These are phyloP conservation scores for Portunus trituberculatus DNA, from an alignment of 1,140 invertebrate genomes.

Conservation along the genomic window DNA sequence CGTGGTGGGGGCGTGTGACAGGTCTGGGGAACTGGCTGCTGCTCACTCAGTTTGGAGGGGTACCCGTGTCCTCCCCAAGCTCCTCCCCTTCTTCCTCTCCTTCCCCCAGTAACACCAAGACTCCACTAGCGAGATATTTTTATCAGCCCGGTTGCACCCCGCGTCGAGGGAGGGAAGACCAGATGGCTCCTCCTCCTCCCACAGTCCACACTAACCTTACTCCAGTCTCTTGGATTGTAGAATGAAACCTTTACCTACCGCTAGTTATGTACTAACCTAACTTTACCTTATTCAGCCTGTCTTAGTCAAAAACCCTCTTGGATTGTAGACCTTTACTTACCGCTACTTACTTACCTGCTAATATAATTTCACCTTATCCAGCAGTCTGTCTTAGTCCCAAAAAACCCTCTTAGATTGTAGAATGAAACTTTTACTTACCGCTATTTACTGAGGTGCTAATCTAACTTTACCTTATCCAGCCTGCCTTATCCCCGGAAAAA, in stretches of 20 bases:
- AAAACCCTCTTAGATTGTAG: no score
- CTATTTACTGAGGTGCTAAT: no score
- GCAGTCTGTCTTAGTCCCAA: no score
- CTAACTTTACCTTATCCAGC: no score
- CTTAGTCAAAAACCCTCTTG: no score
- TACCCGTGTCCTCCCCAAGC: not conserved
- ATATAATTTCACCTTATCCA: no score
- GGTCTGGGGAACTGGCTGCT: conserved; percentile 54
- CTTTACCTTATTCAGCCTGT: no score
- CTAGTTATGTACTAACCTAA: no score
- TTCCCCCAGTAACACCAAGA: not conserved
- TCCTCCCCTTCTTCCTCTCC: not conserved
- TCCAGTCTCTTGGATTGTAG: not conserved
- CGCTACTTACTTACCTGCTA: no score
- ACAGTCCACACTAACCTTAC: not conserved
- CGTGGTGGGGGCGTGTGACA: not conserved
- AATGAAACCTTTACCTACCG: not conserved
- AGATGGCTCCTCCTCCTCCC: not conserved
- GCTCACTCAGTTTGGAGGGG: not conserved
- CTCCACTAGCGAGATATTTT: not conserved
- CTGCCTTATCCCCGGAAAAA: no score
- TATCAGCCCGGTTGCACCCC: not conserved
- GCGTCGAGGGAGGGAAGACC: not conserved
- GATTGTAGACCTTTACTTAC: not conserved
- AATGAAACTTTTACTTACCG: no score